phyloP scores from a whole-genome alignment of 1,140 invertebrate species.

The Lepidotrigona ventralis region DNA sequence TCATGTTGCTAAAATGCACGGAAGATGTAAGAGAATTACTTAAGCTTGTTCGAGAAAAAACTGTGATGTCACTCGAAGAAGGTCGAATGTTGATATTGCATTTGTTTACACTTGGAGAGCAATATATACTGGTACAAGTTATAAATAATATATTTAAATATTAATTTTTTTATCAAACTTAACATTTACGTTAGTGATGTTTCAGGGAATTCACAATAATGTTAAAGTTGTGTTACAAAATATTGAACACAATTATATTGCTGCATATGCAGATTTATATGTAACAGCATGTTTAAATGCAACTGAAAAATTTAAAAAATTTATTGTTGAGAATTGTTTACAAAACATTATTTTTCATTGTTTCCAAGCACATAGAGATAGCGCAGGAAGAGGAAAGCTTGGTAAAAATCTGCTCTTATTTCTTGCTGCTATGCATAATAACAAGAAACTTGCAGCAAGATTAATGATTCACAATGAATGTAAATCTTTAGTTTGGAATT shows the following conservation, averaged over 20 bases:
- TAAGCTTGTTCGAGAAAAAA: slow-evolving; percentile 50
- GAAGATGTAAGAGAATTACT: slow-evolving; percentile 55
- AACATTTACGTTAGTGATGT: not conserved
- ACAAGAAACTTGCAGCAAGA: slow-evolving; percentile 30
- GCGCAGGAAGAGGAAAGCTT: slow-evolving; percentile 42
- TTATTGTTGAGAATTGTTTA: slow-evolving; percentile 58
- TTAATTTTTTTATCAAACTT: not conserved
- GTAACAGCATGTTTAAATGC: slow-evolving; percentile 39
- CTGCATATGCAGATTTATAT: slow-evolving; percentile 59
- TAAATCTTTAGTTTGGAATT: slow-evolving; percentile 51
- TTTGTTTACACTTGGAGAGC: slow-evolving; percentile 55
- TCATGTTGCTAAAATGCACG: slow-evolving; percentile 47
- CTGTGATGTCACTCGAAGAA: slow-evolving; percentile 52
- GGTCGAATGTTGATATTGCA: slow-evolving; percentile 56
- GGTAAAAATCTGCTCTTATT: slow-evolving; percentile 60
- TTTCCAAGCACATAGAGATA: slow-evolving; percentile 56
- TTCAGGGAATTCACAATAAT: slow-evolving; percentile 58
- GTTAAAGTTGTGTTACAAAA: slow-evolving; percentile 51
- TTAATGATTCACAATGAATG: slow-evolving; percentile 49
- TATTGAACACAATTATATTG: slow-evolving; percentile 25
- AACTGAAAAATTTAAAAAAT: slow-evolving; percentile 40
- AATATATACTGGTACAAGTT: slow-evolving; percentile 61
- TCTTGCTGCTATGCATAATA: slow-evolving; percentile 52
- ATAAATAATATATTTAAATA: slow-evolving; percentile 10
- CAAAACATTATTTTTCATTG: slow-evolving; percentile 58